These are phyloP conservation scores for Pagrus major DNA, from an alignment of 2,113 vertebrate genomes.

Conservation along the genomic window DNA sequence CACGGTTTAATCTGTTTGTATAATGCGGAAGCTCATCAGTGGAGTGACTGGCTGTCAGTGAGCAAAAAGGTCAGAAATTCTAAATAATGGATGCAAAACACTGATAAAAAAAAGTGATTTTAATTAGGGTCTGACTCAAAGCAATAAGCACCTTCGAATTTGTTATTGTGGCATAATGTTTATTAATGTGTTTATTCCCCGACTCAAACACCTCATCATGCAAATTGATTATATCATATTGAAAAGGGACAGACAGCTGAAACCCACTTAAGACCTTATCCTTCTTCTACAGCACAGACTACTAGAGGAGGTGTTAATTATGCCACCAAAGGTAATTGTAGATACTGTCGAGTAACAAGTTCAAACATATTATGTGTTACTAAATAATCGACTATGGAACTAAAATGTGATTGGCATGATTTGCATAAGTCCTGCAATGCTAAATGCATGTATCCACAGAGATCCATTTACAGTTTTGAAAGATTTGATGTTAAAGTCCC, in stretches of 20 bases:
- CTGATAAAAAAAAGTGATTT: slow-evolving; percentile 73
- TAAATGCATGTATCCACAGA: not conserved
- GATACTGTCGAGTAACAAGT: not conserved
- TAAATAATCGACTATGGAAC: not conserved
- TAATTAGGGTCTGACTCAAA: slow-evolving; percentile 77
- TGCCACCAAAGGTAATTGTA: not conserved
- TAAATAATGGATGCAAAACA: slow-evolving; percentile 75
- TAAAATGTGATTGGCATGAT: too few relatives aligned
- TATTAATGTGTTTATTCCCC: slow-evolving; percentile 81
- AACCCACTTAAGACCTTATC: slow-evolving; percentile 15
- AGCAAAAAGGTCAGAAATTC: slow-evolving; percentile 66
- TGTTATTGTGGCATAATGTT: slow-evolving; percentile 77
- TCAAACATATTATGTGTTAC: not conserved
- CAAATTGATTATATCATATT: slow-evolving; percentile 73
- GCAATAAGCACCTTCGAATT: slow-evolving; percentile 74
- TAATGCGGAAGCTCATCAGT: slow-evolving; percentile 61
- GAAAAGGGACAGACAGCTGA: slow-evolving; percentile 58
- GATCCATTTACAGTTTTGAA: slow-evolving; percentile 20
- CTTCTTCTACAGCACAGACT: slow-evolving; percentile 47
- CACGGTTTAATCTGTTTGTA: slow-evolving; percentile 68
- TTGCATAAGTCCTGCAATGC: not conserved
- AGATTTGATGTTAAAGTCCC: slow-evolving; percentile 43
- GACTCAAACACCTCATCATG: slow-evolving; percentile 53
- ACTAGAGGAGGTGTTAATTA: slow-evolving; percentile 39
- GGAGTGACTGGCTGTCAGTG: slow-evolving; percentile 61